Base-by-base conservation (phyloP, 2,113 vertebrate genomes). In the Leucopsar rothschildi region DNA sequence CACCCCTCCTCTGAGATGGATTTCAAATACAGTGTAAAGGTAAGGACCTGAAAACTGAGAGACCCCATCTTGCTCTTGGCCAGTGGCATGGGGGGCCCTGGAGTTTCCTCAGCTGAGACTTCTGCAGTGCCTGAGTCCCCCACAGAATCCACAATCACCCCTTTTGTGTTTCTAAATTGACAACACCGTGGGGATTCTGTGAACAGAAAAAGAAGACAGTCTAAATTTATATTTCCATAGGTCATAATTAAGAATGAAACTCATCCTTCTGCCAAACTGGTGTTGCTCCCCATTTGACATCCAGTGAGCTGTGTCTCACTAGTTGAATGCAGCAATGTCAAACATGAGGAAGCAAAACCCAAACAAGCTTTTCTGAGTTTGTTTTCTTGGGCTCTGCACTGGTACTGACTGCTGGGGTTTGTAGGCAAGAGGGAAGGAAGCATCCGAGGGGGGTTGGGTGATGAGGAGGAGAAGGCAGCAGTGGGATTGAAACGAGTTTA, bases 391-490 rank as follows among this genome's bases (percentile, higher is more conserved):
- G 7, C 44, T 76, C 21, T 82, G 49, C 10, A 2, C 12, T 71
- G 66, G 5, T 39, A 3, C 65, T 71, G 23, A 3, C 65, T 71
- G 23, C 45, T 83, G 64, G 37, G 33, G 23, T 61, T 28, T 55
- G 42, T 59, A 45, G 50, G 55, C 27, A 40, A 50, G 40, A 86
- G 14, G 60, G 56, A 81, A 90, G 50, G 37, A 94, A 81, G 11
- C 37, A 66, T 49, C 28, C 56, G 13, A 0, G 6, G 1, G 37
- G 1, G 12, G 15, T 52, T 72, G 59, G 13, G 45, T 4, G 3
- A 21, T 55, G 60, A 49, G 31, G 39, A 60, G 27, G 33, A 77
- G 37, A 77, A 53, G 42, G 12, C 42, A 86, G 16, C 7, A 49
- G 40, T 17, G 47, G 44, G 68, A 60, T 22, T 71, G 33, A 84